Evolutionary conservation across 1,140 invertebrate genomes (phyloP), one percentile per base, ranked within the genome.

Genomic region (Calephelis nemesis): DNA sequence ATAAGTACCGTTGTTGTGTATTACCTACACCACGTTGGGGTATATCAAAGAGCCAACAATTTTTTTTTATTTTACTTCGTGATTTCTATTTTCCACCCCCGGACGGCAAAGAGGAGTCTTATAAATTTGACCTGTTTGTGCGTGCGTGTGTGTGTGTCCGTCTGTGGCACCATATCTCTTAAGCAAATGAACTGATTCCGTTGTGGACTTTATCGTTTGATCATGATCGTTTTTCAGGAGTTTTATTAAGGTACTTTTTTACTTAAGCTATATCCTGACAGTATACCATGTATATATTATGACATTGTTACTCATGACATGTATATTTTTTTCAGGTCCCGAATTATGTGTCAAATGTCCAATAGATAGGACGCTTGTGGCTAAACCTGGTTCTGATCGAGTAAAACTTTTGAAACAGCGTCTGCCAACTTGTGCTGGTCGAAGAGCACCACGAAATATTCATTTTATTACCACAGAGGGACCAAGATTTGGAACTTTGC

Each of bases 321-420:
- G 15, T 62, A 47, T 63, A 30, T 64, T 72, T 47, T 15, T 69
- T 69, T 60, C 71, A 77, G 74, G 50, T 30, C 47, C 47, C 19
- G 75, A 73, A 49, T 52, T 73, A 13, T 91, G 88, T 65, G 72
- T 90, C 54, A 79, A 70, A 69, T 90, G 88, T 69, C 88, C 88
- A 1, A 68, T 72, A 52, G 87, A 88, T 69, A 80, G 84, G 72
- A 90, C 86, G n/a, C 62, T 90, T 39, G 75, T 90, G 47, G 78
- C 85, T 7, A 87, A 79, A 67, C 48, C 77, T 9, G 82, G 84
- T 1, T 73, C 69, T 6, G 79, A 86, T 64, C 71, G 74, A 42
- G 85, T 87, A 0, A 64, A 82, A 10, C 65, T 90, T 11, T 80
- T 85, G 49, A 67, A 69, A 13, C 86, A 85, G 13, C 68, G 69